These are phyloP conservation scores for Pteronura brasiliensis DNA, from an alignment of 2,113 vertebrate genomes.

Conservation along the genomic window DNA sequence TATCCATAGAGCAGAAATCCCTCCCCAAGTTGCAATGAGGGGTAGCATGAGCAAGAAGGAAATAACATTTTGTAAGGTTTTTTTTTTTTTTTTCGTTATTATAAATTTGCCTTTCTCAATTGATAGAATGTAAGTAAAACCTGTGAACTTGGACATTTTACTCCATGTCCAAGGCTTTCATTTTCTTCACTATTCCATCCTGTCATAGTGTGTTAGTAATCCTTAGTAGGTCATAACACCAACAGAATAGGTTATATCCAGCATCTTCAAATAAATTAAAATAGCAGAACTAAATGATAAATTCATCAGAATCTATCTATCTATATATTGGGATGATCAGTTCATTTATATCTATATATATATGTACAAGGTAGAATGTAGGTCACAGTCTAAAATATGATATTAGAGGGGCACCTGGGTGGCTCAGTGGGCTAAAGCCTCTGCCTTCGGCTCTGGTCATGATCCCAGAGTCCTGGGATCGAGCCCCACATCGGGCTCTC, in stretches of 20 bases:
- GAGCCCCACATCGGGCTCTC: no score
- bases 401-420: neutral
- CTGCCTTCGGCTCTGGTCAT: no score
- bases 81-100: neutral
- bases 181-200: neutral
- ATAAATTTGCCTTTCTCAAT: neutral
- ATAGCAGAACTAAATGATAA: neutral
- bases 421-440: no score
- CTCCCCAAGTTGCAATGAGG: neutral
- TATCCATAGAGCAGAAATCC: neutral
- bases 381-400: neutral
- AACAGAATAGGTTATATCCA: neutral
- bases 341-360: neutral
- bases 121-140: neutral
- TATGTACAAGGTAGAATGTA: neutral
- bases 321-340: neutral
- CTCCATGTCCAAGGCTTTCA: neutral
- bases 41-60: neutral
- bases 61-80: neutral
- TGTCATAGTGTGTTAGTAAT: neutral
- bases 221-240: neutral
- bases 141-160: neutral
- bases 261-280: neutral
- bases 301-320: neutral
- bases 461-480: no score